These are phyloP conservation scores for Dromiciops gliroides DNA, from an alignment of 2,113 vertebrate species.

Conservation along the genomic window DNA sequence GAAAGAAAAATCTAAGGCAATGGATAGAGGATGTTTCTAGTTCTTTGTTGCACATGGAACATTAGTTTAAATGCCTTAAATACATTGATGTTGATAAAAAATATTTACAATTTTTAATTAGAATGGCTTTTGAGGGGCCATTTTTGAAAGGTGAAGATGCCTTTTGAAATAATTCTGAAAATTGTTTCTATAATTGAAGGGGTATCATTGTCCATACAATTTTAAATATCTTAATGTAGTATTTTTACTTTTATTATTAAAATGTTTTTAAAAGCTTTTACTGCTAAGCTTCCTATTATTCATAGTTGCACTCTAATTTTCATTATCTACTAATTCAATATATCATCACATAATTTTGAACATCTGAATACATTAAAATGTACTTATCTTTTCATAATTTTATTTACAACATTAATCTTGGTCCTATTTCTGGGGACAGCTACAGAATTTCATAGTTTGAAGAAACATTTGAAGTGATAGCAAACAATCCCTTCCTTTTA, in stretches of 20 bases:
- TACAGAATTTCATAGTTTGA: background rate
- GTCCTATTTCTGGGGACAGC: background rate
- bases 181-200: constrained; percentile 16
- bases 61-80: constrained; percentile 36
- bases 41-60: too few species aligned
- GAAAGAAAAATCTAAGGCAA: constrained; percentile 25
- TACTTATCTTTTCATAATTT: background rate
- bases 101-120: constrained; percentile 5
- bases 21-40: background rate
- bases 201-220: background rate
- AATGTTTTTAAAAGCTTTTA: constrained; percentile 27
- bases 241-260: constrained; percentile 26
- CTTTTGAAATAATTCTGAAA: constrained; percentile 5
- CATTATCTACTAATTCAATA: constrained; percentile 10
- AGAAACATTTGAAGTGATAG: background rate
- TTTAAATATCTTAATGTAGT: background rate
- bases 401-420: background rate
- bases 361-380: background rate
- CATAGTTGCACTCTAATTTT: background rate
- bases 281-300: constrained; percentile 20
- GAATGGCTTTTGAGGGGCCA: background rate
- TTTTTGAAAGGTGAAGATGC: constrained; percentile 18
- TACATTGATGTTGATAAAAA: constrained; percentile 20
- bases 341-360: background rate
- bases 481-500: background rate